Evolutionary conservation across 2,888 invertebrate species (phyloP).

Genomic region (Altica lythri): DNA sequence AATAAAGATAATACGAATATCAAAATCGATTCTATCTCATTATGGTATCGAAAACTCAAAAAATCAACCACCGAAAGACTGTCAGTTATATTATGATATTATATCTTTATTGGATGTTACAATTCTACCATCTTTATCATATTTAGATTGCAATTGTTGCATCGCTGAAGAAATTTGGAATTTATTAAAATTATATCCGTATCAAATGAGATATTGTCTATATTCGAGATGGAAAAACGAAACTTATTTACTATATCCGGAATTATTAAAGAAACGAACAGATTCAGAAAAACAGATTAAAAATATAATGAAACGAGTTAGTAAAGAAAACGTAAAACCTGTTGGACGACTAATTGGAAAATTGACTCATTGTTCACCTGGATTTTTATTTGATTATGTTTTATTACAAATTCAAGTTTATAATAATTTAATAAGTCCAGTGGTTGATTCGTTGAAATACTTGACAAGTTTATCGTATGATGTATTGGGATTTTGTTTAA

Average conservation of each 20-base stretch:
- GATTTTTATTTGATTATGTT: slow-evolving; percentile 93
- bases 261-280: slow-evolving; percentile 81
- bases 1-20: slow-evolving; percentile 76
- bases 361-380: slow-evolving; percentile 93
- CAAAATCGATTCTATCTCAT: slow-evolving; percentile 53
- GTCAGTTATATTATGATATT: slow-evolving; percentile 79
- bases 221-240: slow-evolving; percentile 98
- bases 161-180: slow-evolving; percentile 97
- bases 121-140: slow-evolving; percentile 87
- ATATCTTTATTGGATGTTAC: slow-evolving; percentile 85
- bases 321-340: slow-evolving; percentile 97
- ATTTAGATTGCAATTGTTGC: slow-evolving; percentile 93
- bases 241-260: slow-evolving; percentile 78
- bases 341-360: slow-evolving; percentile 96
- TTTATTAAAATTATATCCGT: slow-evolving; percentile 83
- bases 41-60: slow-evolving; percentile 49
- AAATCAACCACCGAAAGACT: slow-evolving; percentile 51
- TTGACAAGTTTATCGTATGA: slow-evolving; percentile 94
- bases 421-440: slow-evolving; percentile 68
- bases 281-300: slow-evolving; percentile 90
- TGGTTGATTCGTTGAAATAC: slow-evolving; percentile 97
- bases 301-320: slow-evolving; percentile 95
- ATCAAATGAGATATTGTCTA: slow-evolving; percentile 74
- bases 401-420: slow-evolving; percentile 57
- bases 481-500: slow-evolving; percentile 91